A percentile compares a stretch with the other conserved stretches of the same genome.
These are phyloP conservation scores for Platyrinchus mystaceus DNA, from an alignment of 2,797 vertebrate species.

Conservation along the genomic window DNA sequence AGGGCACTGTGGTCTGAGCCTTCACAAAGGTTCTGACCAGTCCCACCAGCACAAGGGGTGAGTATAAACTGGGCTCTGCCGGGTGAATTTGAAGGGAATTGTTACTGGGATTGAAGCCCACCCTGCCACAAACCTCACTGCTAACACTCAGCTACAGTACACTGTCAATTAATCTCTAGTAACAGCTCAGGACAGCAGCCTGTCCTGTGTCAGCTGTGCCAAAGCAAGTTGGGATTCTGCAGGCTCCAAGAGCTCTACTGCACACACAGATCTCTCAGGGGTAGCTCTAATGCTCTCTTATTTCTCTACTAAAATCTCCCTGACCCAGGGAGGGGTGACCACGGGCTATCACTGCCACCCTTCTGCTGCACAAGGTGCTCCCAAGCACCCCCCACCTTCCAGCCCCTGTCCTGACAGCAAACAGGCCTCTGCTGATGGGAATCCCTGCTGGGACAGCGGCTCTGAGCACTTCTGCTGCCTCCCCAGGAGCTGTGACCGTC, in stretches of 20 bases:
- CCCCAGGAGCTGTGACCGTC: accelerated
- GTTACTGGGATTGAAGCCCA: not conserved
- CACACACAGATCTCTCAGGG: not conserved
- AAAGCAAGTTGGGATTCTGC: not conserved
- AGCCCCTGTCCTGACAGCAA: not conserved
- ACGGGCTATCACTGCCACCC: not conserved
- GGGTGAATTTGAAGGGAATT: not conserved
- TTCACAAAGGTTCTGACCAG: not conserved
- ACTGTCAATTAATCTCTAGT: accelerated
- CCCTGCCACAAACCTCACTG: no score
- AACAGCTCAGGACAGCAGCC: not conserved
- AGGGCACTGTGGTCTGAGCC: not conserved
- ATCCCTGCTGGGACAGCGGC: not conserved
- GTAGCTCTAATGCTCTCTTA: not conserved
- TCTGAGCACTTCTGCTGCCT: not conserved
- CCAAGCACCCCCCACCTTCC: not conserved
- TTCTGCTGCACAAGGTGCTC: not conserved
- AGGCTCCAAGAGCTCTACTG: not conserved
- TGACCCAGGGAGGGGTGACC: not conserved
- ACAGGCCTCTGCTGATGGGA: not conserved
- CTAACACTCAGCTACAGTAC: not conserved
- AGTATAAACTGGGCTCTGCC: not conserved
- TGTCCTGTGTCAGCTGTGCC: not conserved
- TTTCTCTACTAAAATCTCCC: not conserved
- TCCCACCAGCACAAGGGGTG: not conserved